phyloP scores from a whole-genome alignment of 2,113 vertebrate species.

The Pseudorasbora parva region DNA sequence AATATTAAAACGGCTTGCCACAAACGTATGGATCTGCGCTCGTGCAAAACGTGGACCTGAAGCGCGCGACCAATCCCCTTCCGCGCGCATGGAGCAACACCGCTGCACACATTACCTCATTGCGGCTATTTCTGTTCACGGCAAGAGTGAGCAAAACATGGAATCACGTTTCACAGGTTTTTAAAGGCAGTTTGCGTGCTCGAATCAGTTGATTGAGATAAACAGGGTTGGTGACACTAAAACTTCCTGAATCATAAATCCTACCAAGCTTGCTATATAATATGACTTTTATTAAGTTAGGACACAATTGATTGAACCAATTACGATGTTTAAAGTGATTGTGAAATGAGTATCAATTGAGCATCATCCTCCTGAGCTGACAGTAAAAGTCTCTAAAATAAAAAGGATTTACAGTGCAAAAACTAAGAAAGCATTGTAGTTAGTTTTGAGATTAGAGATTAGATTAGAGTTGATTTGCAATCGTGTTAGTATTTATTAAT shows the following conservation, averaged over 20 bases:
- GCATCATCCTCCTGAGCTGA: not conserved
- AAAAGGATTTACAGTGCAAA: not conserved
- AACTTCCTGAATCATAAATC: not conserved
- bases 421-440: not conserved
- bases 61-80: constrained; percentile 8
- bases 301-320: not conserved
- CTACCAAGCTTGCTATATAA: not conserved
- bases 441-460: no score
- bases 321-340: not conserved
- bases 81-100: constrained; percentile 37
- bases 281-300: not conserved
- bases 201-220: constrained; percentile 3
- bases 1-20: not conserved
- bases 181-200: constrained; percentile 19
- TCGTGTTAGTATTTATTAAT: not conserved
- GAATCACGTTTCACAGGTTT: constrained; percentile 51
- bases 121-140: constrained; percentile 58
- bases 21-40: constrained; percentile 48
- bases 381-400: not conserved
- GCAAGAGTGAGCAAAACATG: constrained; percentile 35
- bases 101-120: constrained; percentile 57
- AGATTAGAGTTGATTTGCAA: not conserved
- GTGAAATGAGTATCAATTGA: not conserved
- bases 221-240: not conserved
- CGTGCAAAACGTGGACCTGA: constrained; percentile 54